Conservation (phyloP, 2,113 vertebrate genomes). For the Scomber colias region DNA sequence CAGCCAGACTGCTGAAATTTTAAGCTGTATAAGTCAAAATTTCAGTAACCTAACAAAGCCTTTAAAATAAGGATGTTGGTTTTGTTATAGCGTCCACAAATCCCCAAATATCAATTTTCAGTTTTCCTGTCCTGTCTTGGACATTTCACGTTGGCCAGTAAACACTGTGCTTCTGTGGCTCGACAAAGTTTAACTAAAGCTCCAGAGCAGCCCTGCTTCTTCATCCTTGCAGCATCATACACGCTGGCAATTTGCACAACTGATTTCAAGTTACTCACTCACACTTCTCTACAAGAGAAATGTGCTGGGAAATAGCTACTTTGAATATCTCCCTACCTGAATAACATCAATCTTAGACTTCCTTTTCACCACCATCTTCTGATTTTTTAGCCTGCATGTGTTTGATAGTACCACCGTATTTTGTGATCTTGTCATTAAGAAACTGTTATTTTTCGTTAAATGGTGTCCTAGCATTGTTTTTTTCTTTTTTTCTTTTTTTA, state of each 20-base stretch:
- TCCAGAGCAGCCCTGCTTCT: not conserved
- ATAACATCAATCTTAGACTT: slow-evolving; percentile 11
- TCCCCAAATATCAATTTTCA: not conserved
- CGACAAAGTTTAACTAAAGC: slow-evolving; percentile 7
- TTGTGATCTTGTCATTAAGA: not conserved
- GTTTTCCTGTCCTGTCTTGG: not conserved
- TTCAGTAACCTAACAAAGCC: slow-evolving; percentile 4
- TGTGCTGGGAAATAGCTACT: slow-evolving; percentile 31
- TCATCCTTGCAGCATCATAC: slow-evolving; percentile 22
- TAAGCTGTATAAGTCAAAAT: not conserved
- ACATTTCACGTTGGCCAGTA: not conserved
- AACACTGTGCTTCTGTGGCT: slow-evolving; percentile 4
- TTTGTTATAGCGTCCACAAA: not conserved
- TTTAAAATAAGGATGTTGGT: not conserved
- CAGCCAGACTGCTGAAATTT: not conserved
- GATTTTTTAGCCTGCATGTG: slow-evolving; percentile 11
- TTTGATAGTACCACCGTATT: slow-evolving; percentile 13
- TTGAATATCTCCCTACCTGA: slow-evolving; percentile 17
- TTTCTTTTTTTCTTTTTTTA: no score
- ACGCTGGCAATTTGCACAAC: slow-evolving; percentile 26
- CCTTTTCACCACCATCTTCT: not conserved
- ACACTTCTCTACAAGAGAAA: slow-evolving; percentile 23
- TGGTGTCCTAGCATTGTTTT: not conserved
- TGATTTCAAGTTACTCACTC: slow-evolving; percentile 36
- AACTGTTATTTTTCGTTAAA: not conserved